Evolutionary conservation across 2,113 vertebrate species (phyloP).

Genomic region (Haemorhous mexicanus): DNA sequence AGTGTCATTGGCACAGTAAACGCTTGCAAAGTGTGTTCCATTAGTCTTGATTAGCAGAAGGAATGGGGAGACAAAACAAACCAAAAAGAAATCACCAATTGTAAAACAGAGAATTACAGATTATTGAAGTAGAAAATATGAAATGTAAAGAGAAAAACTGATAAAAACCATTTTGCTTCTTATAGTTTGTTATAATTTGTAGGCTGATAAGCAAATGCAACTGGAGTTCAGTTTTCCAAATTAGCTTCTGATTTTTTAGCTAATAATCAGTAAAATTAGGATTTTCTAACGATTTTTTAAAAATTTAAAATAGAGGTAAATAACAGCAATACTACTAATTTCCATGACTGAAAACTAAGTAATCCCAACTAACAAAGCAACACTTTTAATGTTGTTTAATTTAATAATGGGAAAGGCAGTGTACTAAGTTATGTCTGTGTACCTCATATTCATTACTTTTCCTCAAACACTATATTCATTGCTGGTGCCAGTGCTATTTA

Average conservation of each 20-base stretch:
- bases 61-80: neutral
- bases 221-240: neutral
- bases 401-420: neutral
- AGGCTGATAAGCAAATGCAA: neutral
- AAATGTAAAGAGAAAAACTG: neutral
- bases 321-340: neutral
- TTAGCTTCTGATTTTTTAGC: neutral
- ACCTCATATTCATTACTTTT: neutral
- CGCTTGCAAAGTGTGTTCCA: neutral
- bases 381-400: neutral
- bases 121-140: neutral
- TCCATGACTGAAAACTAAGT: neutral
- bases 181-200: neutral
- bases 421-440: neutral
- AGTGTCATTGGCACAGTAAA: neutral
- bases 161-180: neutral
- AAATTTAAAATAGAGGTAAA: neutral
- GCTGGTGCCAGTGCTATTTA: neutral
- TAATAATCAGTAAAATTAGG: neutral
- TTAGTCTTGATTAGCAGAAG: neutral
- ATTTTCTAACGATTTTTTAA: neutral
- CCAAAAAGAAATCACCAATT: neutral
- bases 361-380: neutral
- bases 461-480: neutral
- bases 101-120: neutral